These are phyloP conservation scores for Gracilinanus agilis DNA, from an alignment of 2,113 vertebrate species.

Conservation along the genomic window DNA sequence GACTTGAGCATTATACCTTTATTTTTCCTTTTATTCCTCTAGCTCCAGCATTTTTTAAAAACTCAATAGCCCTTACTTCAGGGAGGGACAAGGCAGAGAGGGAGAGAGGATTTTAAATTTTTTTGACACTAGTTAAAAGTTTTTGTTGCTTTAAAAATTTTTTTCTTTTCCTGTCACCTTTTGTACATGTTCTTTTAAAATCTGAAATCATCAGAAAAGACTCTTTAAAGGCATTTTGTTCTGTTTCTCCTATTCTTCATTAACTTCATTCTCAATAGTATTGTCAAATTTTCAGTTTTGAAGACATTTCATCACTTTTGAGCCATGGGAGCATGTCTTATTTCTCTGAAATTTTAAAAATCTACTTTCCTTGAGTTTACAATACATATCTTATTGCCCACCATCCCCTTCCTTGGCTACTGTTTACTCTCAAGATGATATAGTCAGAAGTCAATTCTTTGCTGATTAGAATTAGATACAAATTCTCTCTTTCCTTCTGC, in stretches of 20 bases:
- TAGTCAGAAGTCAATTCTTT: background rate
- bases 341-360: background rate
- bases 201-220: background rate
- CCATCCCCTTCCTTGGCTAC: background rate
- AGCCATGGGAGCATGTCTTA: background rate
- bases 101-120: too few relatives aligned
- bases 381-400: background rate
- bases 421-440: background rate
- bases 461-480: background rate
- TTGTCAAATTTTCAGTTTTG: background rate
- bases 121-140: too few relatives aligned
- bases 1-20: background rate
- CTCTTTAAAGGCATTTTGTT: background rate
- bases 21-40: background rate
- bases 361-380: background rate
- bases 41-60: background rate
- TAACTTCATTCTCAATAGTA: background rate
- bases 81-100: background rate
- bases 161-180: background rate
- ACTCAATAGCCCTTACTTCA: background rate
- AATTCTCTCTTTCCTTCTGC: background rate
- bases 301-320: background rate
- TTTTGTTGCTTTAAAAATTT: background rate
- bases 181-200: background rate
- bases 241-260: background rate